Evolutionary conservation across 2,888 invertebrate genomes (phyloP).

Genomic region (Schrankia costaestrigalis): DNA sequence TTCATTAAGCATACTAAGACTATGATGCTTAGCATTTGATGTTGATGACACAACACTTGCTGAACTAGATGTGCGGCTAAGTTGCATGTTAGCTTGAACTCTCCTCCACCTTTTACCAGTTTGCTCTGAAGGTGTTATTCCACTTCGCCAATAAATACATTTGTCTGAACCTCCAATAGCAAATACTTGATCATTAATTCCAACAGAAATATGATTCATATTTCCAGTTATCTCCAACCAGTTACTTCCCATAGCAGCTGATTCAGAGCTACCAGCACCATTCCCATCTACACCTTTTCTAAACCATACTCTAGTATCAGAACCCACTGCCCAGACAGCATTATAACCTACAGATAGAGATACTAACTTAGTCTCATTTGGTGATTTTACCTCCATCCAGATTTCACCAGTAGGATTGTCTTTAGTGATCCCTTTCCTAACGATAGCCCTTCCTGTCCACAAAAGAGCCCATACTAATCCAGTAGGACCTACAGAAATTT

Average conservation of each 20-base stretch:
- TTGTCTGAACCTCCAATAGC: conserved; percentile 92
- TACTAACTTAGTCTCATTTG: conserved; percentile 84
- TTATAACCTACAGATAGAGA: conserved; percentile 91
- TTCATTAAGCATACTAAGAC: conserved; percentile 79
- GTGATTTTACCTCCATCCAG: conserved; percentile 91
- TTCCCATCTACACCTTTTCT: conserved; percentile 87
- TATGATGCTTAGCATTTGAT: conserved; percentile 84
- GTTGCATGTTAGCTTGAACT: conserved; percentile 89
- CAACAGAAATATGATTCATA: conserved; percentile 91
- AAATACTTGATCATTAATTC: conserved; percentile 93
- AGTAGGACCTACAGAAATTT: conserved; percentile 91
- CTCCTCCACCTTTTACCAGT: conserved; percentile 94
- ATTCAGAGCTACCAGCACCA: conserved; percentile 85
- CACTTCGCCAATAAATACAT: conserved; percentile 88
- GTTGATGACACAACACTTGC: conserved; percentile 85
- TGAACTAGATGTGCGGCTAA: conserved; percentile 90
- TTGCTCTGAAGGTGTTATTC: conserved; percentile 86
- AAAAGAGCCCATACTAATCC: conserved; percentile 94
- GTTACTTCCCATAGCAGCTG: conserved; percentile 88
- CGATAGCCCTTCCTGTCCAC: conserved; percentile 90
- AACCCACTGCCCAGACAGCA: conserved; percentile 89
- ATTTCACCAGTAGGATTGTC: conserved; percentile 85
- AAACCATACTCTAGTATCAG: conserved; percentile 93
- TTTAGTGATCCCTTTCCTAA: conserved; percentile 91
- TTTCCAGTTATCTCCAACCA: conserved; percentile 96